Conservation (phyloP, 30 jellyfish, hydroid and myxozoan genomes). For the Aurelia sp. region DNA sequence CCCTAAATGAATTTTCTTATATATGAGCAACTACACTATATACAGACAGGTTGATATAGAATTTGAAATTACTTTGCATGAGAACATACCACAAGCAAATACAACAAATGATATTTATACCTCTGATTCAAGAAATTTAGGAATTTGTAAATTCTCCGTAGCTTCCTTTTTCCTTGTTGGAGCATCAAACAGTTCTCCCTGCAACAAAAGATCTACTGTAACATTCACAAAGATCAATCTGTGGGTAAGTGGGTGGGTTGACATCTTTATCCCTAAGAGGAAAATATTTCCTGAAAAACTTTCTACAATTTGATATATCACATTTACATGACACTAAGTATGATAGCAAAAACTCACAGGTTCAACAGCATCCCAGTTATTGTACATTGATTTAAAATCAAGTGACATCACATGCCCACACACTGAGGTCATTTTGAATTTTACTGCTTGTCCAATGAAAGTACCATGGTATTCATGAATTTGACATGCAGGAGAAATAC, state of each 20-base stretch:
- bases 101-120: constrained; percentile 10
- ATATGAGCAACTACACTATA: too few species aligned
- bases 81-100: too few species aligned
- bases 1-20: too few species aligned
- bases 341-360: constrained; percentile 62
- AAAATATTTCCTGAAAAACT: too few species aligned
- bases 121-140: constrained; percentile 79
- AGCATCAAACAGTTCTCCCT: constrained; percentile 94
- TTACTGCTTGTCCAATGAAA: constrained; percentile 81
- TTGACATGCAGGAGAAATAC: constrained; percentile 88
- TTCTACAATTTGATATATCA: too few species aligned
- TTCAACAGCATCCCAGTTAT: constrained; percentile 96
- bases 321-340: too few species aligned
- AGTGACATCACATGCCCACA: constrained; percentile 99
- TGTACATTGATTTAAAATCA: constrained; percentile 78
- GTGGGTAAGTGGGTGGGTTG: too few species aligned
- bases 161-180: constrained; percentile 95
- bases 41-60: too few species aligned
- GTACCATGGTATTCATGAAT: constrained; percentile 91
- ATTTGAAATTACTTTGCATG: too few species aligned
- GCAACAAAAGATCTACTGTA: neutral
- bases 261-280: too few species aligned
- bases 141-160: constrained; percentile 72
- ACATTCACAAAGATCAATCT: neutral
- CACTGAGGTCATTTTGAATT: constrained; percentile 95